Base-by-base conservation (phyloP, 2,797 vertebrate genomes). In the Micromesistius poutassou region DNA sequence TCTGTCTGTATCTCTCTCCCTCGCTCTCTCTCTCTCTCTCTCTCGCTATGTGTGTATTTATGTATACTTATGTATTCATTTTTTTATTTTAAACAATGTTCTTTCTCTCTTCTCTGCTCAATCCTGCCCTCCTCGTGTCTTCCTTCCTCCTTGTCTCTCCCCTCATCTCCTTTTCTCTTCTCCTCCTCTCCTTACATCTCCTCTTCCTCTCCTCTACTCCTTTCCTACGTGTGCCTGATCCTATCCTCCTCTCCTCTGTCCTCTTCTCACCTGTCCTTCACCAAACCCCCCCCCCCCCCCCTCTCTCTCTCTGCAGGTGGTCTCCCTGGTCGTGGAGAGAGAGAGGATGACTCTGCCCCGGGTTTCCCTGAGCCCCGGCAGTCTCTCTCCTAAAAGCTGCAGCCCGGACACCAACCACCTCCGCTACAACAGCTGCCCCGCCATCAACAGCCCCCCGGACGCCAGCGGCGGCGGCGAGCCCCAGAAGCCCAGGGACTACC, bases 311-410 rank as follows among this genome's bases (percentile, higher is more conserved):
- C 30, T 81, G 12, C 6, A 97, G 97, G 87, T 94, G 82, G 94
- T 95, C 66, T 91, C 77, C 36, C 86, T 97, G 76, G 90, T 95
- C 62, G 80, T 96, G 82, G 93, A 96, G 86, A 92, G 94, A 74
- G 92, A 92, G 83, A 10, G 5, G 7, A 31, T 81, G 68, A 81
- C 72, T 68, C 19, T 86, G 2, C 84, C 86, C 30, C 81, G 81
- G 46, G 83, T 84, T 30, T 88, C 85, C 46, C 28, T 87, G 28
- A 87, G 86, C 9, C 78, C 85, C 0, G 89, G 88, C 78, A 86
- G 74, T 19, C 10, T 76, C 0, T 73, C 89, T 68, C 88, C 82
- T 46, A 80, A 72, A 4, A 86, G 74, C 82, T n/a, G 71, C 70
- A 77, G 78, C 75, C 80, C 79, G 2, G 30, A 81, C 0, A 50